These are phyloP conservation scores for Pseudomyrmex cubaensis DNA, from an alignment of 1,140 invertebrate genomes.

Conservation along the genomic window DNA sequence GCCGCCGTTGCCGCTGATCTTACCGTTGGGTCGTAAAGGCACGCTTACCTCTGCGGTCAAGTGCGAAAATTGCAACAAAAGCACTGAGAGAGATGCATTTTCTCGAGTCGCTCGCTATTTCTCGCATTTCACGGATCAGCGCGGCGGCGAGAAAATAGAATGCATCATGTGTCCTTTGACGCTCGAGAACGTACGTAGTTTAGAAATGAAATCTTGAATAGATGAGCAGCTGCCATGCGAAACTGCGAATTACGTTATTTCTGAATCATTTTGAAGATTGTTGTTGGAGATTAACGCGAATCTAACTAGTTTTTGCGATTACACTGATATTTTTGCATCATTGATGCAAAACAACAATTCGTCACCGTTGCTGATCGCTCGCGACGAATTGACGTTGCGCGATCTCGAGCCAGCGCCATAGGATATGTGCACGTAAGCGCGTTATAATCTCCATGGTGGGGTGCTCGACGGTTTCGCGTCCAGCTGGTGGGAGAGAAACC, in stretches of 20 bases:
- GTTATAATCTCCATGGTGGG: constrained; percentile 23
- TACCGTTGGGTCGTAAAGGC: constrained; percentile 72
- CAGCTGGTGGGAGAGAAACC: constrained; percentile 64
- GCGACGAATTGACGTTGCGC: constrained; percentile 67
- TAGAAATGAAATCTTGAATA: too few species aligned
- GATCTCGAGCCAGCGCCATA: constrained; percentile 61
- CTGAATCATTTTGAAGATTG: too few species aligned
- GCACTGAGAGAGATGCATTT: constrained; percentile 60
- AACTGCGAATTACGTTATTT: neutral
- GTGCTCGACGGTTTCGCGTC: constrained; percentile 49
- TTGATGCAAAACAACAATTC: constrained; percentile 66
- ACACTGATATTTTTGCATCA: constrained; percentile 17
- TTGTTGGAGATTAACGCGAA: neutral
- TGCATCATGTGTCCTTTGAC: too few species aligned
- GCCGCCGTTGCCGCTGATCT: constrained; percentile 70
- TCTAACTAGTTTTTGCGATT: neutral
- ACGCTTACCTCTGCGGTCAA: constrained; percentile 75
- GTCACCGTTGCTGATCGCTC: constrained; percentile 59
- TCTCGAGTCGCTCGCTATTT: neutral
- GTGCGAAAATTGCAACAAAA: constrained; percentile 79
- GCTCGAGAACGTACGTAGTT: too few species aligned
- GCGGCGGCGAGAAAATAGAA: too few species aligned
- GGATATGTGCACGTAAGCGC: constrained; percentile 13
- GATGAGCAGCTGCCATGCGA: too few species aligned
- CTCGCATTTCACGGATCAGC: constrained; percentile 3